Conservation (phyloP, 2,888 invertebrate species). For the Drosophila affinis region DNA sequence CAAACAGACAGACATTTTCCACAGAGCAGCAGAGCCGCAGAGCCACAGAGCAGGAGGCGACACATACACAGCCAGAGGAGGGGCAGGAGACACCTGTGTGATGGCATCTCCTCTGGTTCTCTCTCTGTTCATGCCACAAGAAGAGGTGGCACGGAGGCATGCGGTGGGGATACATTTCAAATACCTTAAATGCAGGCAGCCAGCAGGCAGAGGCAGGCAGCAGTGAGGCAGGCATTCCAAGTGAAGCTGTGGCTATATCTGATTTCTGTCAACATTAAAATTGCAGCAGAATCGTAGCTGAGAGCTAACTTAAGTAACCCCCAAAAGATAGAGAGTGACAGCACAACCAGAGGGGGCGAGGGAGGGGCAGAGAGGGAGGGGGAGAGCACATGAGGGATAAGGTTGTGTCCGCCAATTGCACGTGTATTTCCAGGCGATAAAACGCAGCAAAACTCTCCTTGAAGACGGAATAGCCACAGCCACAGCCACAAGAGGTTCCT, state of each 20-base stretch:
- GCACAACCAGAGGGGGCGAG: conserved; percentile 5
- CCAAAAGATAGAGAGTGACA: conserved; percentile 69
- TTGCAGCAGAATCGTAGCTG: conserved; percentile 48
- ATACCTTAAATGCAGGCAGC: conserved; percentile 77
- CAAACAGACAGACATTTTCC: conserved; percentile 39
- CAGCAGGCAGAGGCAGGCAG: too few relatives aligned
- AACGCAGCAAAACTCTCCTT: conserved; percentile 62
- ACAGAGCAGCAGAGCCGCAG: background rate
- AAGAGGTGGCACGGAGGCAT: background rate
- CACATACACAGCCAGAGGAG: background rate
- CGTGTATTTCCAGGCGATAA: conserved; percentile 72
- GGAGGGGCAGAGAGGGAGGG: background rate
- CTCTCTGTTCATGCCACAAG: conserved; percentile 39
- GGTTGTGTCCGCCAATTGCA: conserved; percentile 51
- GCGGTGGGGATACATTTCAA: conserved; percentile 65
- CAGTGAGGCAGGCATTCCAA: conserved; percentile 55
- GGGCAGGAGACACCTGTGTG: conserved; percentile 10
- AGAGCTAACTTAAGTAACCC: conserved; percentile 71
- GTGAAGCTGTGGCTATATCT: conserved; percentile 67
- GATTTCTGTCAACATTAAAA: conserved; percentile 80
- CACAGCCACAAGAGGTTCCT: conserved; percentile 1
- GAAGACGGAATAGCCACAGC: background rate
- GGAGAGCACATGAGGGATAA: background rate
- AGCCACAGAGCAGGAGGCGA: background rate
- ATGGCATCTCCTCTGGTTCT: conserved; percentile 24